A percentile compares a stretch with the other conserved stretches of the same genome.
phyloP scores from a whole-genome alignment of 2,888 invertebrate genomes.

The Tiliacea aurago region DNA sequence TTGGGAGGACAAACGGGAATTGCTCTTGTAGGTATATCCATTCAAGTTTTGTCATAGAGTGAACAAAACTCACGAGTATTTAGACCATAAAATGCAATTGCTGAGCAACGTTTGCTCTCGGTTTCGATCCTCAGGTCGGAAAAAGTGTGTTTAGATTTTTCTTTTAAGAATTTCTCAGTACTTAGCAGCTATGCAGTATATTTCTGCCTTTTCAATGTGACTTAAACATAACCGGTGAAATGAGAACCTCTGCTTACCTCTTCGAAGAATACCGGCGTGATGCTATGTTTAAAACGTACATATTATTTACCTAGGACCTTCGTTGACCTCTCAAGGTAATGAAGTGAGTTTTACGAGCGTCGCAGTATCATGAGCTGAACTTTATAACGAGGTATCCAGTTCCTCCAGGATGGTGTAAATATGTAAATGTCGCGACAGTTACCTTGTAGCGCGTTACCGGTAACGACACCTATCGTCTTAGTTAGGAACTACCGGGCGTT shows the following conservation, averaged over 20 bases:
- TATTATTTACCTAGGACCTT: slow-evolving; percentile 15
- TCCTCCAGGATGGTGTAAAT: slow-evolving; percentile 51
- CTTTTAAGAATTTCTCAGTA: background rate
- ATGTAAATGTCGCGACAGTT: slow-evolving; percentile 55
- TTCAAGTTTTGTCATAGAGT: background rate
- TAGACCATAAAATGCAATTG: background rate
- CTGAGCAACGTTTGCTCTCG: background rate
- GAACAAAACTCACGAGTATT: background rate
- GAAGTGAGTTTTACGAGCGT: slow-evolving; percentile 49
- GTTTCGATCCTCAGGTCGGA: background rate
- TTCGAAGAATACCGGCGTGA: background rate
- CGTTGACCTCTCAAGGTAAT: slow-evolving; percentile 30
- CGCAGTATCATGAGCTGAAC: slow-evolving; percentile 56
- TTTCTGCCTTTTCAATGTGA: too few species aligned
- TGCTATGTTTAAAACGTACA: background rate
- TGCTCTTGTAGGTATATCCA: background rate
- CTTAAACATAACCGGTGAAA: too few species aligned
- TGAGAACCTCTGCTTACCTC: background rate
- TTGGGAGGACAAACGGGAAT: background rate
- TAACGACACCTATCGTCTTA: slow-evolving; percentile 24
- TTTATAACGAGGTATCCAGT: slow-evolving; percentile 61
- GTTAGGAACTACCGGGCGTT: slow-evolving; percentile 11
- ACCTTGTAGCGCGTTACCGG: slow-evolving; percentile 19
- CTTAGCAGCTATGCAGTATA: background rate
- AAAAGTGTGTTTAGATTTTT: background rate